Percentiles rank a stretch among this genome's conserved stretches.
These are phyloP conservation scores for Trichopoda pennipes DNA, from an alignment of 2,888 invertebrate genomes.

Conservation along the genomic window DNA sequence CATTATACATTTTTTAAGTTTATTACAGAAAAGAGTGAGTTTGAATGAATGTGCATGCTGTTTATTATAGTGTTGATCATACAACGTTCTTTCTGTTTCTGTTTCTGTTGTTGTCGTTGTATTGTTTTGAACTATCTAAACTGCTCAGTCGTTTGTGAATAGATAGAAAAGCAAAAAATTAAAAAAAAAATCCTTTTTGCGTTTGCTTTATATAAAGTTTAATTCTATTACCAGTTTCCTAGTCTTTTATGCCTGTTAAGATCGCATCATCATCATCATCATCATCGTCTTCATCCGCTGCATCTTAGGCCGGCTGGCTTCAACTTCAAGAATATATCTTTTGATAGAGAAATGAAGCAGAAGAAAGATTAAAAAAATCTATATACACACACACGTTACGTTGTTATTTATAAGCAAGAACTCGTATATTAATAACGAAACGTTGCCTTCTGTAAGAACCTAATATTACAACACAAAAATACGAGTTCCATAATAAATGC, in stretches of 20 bases:
- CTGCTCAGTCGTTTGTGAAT: constrained; percentile 32
- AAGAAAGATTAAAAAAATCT: constrained; percentile 28
- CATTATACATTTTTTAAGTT: constrained; percentile 16
- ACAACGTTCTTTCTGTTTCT: constrained; percentile 16
- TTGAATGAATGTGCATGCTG: not conserved
- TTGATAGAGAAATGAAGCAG: constrained; percentile 51
- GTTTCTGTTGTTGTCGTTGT: constrained; percentile 17
- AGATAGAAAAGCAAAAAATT: constrained; percentile 24
- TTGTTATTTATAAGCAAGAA: constrained; percentile 21
- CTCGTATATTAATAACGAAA: constrained; percentile 36
- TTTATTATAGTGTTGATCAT: constrained; percentile 23
- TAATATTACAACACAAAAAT: not conserved
- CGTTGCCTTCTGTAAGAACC: constrained; percentile 34
- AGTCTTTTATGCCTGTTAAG: constrained; percentile 49
- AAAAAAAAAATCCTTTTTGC: constrained; percentile 58
- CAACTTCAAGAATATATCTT: constrained; percentile 13
- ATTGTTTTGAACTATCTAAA: constrained; percentile 38
- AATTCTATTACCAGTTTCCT: constrained; percentile 65
- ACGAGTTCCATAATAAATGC: not conserved
- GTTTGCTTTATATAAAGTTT: constrained; percentile 55
- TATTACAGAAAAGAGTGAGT: constrained; percentile 23
- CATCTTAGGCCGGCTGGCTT: constrained; percentile 28
- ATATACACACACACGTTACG: not conserved
- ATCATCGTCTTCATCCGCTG: constrained; percentile 20
- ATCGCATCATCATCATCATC: constrained; percentile 58